Evolutionary conservation across 2,113 vertebrate genomes (phyloP), one percentile per base, ranked within the genome.

Genomic region (Nesogale talazaci): DNA sequence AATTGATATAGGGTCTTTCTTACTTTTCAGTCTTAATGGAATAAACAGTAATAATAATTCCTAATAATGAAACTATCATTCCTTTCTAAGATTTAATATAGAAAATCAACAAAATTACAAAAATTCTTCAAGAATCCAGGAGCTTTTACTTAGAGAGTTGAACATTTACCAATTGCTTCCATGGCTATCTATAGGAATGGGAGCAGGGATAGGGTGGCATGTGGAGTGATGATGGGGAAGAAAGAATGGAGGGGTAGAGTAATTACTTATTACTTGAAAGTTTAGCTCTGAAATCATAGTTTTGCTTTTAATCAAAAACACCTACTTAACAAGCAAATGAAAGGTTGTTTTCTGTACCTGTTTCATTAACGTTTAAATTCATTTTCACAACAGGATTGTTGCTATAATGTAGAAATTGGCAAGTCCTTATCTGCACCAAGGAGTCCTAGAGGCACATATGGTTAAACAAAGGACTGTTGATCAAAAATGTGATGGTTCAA

Each of bases 21-120:
- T 72, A 56, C 79, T 83, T 90, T 94, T 59, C n/a, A 61, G 29
- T 75, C 7, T 90, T 69, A 86, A 1, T 92, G 4, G 31, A 38
- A 93, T 75, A 29, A 82, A 86, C 89, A 74, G 29, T 9, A 90
- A 92, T 76, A 76, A 29, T 90, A 69, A 56, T 57, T 86, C 69
- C 70, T 74, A 86, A 81, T 56, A 94, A 81, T 90, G 69, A 88
- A 83, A 63, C 70, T 83, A 76, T 38, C 59, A 91, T 78, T 91
- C n/a, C 74, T 88, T 85, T 83, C 46, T 86, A 92, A 0, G 1
- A 92, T 67, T 88, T 93, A 85, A 81, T 23, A 77, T 56, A 65
- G 27, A 85, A 86, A 92, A 82, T 63, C 4, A 83, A 77, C 40
- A 83, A 86, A 88, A 88, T 15, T 38, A 11, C 8, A 90, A 25